A percentile compares a stretch with the other conserved stretches of the same genome.
Conservation (phyloP, 2,113 vertebrate genomes). For the Pseudorasbora parva region DNA sequence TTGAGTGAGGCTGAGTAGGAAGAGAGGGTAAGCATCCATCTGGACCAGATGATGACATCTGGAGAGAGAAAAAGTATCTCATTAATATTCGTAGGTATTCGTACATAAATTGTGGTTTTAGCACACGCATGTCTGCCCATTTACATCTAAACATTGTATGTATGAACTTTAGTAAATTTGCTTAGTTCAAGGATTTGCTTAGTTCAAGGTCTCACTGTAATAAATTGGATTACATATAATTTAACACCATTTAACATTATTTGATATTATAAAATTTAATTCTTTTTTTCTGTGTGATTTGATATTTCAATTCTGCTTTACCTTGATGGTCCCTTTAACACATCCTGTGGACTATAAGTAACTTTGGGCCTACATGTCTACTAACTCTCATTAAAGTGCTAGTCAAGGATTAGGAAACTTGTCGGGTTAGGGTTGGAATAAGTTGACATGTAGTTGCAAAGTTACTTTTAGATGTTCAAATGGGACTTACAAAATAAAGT, state of each 20-base stretch:
- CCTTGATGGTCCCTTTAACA: too few relatives aligned
- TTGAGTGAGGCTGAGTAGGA: neutral
- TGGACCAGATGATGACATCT: constrained; percentile 45
- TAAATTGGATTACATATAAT: neutral
- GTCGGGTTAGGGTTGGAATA: too few relatives aligned
- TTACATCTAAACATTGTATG: neutral
- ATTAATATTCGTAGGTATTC: constrained; percentile 2
- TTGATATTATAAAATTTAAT: neutral
- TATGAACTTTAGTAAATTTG: neutral
- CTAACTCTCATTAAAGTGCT: too few relatives aligned
- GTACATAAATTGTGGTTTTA: neutral
- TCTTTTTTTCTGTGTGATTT: neutral
- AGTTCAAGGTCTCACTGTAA: neutral
- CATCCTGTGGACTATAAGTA: too few relatives aligned
- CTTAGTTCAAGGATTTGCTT: neutral
- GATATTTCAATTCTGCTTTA: neutral
- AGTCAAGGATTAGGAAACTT: too few relatives aligned
- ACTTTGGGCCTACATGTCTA: too few relatives aligned
- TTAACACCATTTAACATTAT: neutral
- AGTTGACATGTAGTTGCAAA: too few relatives aligned
- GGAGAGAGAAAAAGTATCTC: constrained; percentile 16
- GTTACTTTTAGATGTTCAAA: too few relatives aligned
- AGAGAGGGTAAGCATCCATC: constrained; percentile 39
- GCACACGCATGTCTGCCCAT: neutral
- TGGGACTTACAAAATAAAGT: too few relatives aligned